Evolutionary conservation across 2,797 vertebrate genomes (phyloP).

Genomic region (Tenualosa ilisha): DNA sequence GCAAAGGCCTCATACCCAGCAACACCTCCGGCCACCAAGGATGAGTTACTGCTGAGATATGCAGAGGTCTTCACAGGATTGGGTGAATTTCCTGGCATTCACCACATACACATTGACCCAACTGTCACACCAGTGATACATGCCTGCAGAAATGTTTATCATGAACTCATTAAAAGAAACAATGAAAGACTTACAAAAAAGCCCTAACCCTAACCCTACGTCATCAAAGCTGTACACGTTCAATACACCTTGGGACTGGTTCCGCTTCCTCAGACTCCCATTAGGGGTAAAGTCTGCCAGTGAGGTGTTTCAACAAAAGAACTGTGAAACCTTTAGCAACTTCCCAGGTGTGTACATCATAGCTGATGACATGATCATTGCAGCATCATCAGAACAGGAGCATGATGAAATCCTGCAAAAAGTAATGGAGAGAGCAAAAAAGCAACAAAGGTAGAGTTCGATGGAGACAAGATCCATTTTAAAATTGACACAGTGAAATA

Average conservation of each 20-base stretch:
- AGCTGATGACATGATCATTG: not conserved
- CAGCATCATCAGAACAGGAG: not conserved
- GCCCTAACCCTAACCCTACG: not conserved
- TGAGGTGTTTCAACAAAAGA: slow-evolving; percentile 51
- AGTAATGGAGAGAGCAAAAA: slow-evolving; percentile 26
- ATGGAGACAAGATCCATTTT: slow-evolving; percentile 33
- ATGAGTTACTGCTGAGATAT: not conserved
- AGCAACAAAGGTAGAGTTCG: slow-evolving; percentile 2
- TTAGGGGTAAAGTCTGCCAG: slow-evolving; percentile 53
- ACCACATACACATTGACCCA: slow-evolving; percentile 11
- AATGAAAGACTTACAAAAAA: not conserved
- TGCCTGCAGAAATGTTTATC: slow-evolving; percentile 12
- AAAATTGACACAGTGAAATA: slow-evolving; percentile 23
- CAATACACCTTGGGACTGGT: slow-evolving; percentile 42
- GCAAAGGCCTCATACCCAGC: not conserved
- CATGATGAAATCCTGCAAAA: slow-evolving; percentile 31
- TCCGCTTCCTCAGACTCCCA: slow-evolving; percentile 33
- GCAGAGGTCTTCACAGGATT: not conserved
- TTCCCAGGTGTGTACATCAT: slow-evolving; percentile 33
- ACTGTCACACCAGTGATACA: not conserved
- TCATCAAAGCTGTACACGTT: slow-evolving; percentile 44
- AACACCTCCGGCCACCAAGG: not conserved
- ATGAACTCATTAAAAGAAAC: slow-evolving; percentile 27
- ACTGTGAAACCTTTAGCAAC: slow-evolving; percentile 51
- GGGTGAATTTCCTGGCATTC: not conserved